Percentiles rank a stretch among this genome's conserved stretches.
Evolutionary conservation across 2,888 invertebrate genomes (phyloP).

Genomic region (Heteropelma amictum): DNA sequence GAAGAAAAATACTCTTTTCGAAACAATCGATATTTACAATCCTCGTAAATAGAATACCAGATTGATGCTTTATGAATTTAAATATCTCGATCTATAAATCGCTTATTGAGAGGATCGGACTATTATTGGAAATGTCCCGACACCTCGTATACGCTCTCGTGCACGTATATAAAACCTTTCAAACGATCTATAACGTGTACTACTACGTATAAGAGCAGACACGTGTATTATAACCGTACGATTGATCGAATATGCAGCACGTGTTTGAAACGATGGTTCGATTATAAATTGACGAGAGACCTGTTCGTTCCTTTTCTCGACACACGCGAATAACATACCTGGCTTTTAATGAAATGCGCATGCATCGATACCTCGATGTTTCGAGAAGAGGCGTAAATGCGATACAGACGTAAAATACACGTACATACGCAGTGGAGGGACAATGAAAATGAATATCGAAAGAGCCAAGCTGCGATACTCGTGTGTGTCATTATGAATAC

Average conservation of each 20-base stretch:
- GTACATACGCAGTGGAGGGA: background rate
- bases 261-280: conserved; percentile 50
- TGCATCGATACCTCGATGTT: conserved; percentile 21
- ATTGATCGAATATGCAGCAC: conserved; percentile 52
- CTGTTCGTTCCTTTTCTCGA: background rate
- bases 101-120: background rate
- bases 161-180: conserved; percentile 2
- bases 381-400: background rate
- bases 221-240: background rate
- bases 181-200: background rate
- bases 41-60: no score
- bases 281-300: conserved; percentile 45
- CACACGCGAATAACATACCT: background rate
- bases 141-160: no score
- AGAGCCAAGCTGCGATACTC: conserved; percentile 10
- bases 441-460: conserved; percentile 32
- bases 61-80: conserved; percentile 37
- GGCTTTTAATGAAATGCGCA: conserved; percentile 42
- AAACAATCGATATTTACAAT: no score
- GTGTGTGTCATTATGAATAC: conserved; percentile 10
- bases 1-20: no score
- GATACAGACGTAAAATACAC: background rate
- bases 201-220: background rate
- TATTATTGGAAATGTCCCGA: conserved; percentile 19
- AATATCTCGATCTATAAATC: no score